Evolutionary conservation across 2,113 vertebrate genomes (phyloP).

Genomic region (Paraplagusia blochii): DNA sequence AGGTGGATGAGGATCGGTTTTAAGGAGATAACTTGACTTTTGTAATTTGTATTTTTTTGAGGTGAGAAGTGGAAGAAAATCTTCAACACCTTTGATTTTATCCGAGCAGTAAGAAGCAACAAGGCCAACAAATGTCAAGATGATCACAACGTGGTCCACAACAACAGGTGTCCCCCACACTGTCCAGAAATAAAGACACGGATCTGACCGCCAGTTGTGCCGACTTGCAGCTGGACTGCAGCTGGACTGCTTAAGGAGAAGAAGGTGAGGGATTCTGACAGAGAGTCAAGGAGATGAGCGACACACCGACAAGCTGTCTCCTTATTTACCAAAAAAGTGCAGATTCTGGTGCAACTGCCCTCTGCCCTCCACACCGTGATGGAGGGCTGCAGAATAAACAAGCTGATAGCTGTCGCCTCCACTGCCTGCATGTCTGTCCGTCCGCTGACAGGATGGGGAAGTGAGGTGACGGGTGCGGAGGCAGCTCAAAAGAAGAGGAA

Average conservation of each 20-base stretch:
- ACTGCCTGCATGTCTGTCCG: constrained; percentile 26
- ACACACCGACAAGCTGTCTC: constrained; percentile 4
- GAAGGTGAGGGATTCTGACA: neutral
- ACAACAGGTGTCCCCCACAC: too few relatives aligned
- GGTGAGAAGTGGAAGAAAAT: too few relatives aligned
- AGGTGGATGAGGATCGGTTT: too few relatives aligned
- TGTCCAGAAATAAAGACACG: neutral
- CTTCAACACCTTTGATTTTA: neutral
- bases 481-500: constrained; percentile 18
- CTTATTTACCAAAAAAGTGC: constrained; percentile 32
- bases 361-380: constrained; percentile 32
- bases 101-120: neutral
- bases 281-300: constrained; percentile 13
- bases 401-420: constrained; percentile 44
- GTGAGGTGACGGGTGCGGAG: constrained; percentile 3
- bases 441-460: constrained; percentile 35
- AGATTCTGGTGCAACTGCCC: constrained; percentile 28
- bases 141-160: neutral
- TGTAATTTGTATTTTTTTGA: too few relatives aligned
- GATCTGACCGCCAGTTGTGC: neutral
- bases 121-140: neutral
- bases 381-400: constrained; percentile 39
- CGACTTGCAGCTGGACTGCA: too few relatives aligned
- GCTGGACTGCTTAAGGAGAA: too few relatives aligned
- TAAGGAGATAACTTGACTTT: too few relatives aligned